phyloP scores from a whole-genome alignment of 2,797 vertebrate genomes.

The Luscinia megarhynchos region DNA sequence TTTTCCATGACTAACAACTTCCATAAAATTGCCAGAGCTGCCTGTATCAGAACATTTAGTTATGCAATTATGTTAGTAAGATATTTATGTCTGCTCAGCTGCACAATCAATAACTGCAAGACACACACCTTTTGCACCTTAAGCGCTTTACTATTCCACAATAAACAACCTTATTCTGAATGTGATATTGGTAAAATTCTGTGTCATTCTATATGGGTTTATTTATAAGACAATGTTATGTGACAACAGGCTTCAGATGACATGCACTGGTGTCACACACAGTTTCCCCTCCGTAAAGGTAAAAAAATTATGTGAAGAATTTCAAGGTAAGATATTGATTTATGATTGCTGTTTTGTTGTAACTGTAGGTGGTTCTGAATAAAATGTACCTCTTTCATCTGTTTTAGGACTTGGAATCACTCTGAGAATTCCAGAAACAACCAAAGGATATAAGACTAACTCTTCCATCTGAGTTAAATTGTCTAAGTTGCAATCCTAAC shows the following conservation, averaged over 20 bases:
- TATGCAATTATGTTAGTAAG: not conserved
- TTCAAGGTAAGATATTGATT: not conserved
- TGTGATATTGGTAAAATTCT: not conserved
- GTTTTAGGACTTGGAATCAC: not conserved
- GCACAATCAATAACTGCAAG: not conserved
- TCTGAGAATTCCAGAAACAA: not conserved
- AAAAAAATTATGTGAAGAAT: not conserved
- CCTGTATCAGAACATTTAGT: not conserved
- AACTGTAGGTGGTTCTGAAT: not conserved
- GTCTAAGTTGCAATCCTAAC: not conserved
- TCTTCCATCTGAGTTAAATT: not conserved
- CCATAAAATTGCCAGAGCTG: not conserved
- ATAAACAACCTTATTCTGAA: not conserved
- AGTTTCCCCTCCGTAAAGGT: not conserved
- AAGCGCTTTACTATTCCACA: not conserved
- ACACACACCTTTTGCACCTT: not conserved
- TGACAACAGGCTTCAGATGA: not conserved
- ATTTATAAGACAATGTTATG: not conserved
- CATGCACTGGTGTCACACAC: not conserved
- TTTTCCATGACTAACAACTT: slow-evolving; percentile 7
- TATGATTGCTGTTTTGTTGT: not conserved
- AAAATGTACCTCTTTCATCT: not conserved
- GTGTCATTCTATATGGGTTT: not conserved
- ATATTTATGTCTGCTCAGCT: not conserved
- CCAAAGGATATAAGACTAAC: not conserved